A percentile compares a stretch with the other conserved stretches of the same genome.
Conservation (phyloP, 1,140 invertebrate species). For the Calephelis nemesis region DNA sequence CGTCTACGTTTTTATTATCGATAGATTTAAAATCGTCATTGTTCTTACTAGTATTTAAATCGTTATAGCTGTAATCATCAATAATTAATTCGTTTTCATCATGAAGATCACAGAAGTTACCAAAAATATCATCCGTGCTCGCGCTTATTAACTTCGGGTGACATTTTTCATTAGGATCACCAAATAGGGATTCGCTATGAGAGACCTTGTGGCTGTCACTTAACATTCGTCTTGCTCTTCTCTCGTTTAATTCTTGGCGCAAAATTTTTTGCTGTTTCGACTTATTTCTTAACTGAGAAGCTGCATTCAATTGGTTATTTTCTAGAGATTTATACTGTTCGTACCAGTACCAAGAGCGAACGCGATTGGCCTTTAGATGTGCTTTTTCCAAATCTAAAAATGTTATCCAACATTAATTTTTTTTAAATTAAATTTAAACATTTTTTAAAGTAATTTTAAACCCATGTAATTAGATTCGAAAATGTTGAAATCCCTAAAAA, state of each 20-base stretch:
- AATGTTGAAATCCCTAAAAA: no score
- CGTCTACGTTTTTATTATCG: constrained; percentile 33
- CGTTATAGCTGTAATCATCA: constrained; percentile 36
- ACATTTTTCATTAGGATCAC: constrained; percentile 27
- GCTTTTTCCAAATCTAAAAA: constrained; percentile 50
- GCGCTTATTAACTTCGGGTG: constrained; percentile 31
- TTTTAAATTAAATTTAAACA: no score
- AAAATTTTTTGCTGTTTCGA: constrained; percentile 58
- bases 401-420: neutral
- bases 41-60: constrained; percentile 35
- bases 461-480: no score
- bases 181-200: constrained; percentile 40
- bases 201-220: constrained; percentile 42
- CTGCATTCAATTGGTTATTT: constrained; percentile 59
- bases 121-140: constrained; percentile 53
- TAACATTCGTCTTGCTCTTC: constrained; percentile 46
- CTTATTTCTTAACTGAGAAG: constrained; percentile 51
- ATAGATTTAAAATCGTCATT: constrained; percentile 40
- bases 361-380: constrained; percentile 51
- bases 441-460: no score
- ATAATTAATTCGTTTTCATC: constrained; percentile 40
- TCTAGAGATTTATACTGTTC: constrained; percentile 69
- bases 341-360: constrained; percentile 68
- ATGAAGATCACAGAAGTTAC: constrained; percentile 48
- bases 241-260: constrained; percentile 53